Percentiles rank a stretch among this genome's conserved stretches.
phyloP scores from a whole-genome alignment of 1,140 invertebrate genomes.

The Heliconius nattereri region DNA sequence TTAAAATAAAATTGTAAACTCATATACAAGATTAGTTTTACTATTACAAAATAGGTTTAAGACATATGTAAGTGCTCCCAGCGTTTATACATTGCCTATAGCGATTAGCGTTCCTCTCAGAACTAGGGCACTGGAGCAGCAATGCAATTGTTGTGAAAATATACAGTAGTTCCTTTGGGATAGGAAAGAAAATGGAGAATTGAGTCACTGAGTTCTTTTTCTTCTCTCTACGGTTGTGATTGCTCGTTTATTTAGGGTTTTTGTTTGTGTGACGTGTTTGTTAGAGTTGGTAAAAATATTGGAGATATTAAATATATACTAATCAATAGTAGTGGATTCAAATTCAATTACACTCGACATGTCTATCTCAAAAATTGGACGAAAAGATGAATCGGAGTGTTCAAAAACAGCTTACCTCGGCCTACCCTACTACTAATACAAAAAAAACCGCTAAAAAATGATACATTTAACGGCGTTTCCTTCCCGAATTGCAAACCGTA shows the following conservation, averaged over 20 bases:
- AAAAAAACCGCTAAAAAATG: background rate
- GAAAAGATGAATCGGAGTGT: no score
- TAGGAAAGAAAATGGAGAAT: background rate
- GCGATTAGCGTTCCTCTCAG: slow-evolving; percentile 15
- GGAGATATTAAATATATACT: no score
- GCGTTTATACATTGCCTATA: slow-evolving; percentile 10
- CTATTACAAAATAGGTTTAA: background rate
- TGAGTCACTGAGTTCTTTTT: background rate
- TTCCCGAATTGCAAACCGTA: slow-evolving; percentile 11
- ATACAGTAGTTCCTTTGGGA: background rate
- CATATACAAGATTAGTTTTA: background rate
- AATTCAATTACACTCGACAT: no score
- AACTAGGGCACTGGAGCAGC: slow-evolving; percentile 30
- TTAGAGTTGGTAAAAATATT: no score
- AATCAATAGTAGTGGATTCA: no score
- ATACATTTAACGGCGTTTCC: background rate
- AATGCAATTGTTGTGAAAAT: slow-evolving; percentile 27
- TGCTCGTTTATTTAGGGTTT: no score
- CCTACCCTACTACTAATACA: no score
- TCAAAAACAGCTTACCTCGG: no score
- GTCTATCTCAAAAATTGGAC: no score
- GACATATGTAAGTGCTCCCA: background rate
- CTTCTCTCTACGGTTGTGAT: background rate
- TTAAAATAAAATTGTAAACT: background rate
- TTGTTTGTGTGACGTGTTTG: no score